Conservation (phyloP, 2,113 vertebrate species). For the Nesoenas mayeri region DNA sequence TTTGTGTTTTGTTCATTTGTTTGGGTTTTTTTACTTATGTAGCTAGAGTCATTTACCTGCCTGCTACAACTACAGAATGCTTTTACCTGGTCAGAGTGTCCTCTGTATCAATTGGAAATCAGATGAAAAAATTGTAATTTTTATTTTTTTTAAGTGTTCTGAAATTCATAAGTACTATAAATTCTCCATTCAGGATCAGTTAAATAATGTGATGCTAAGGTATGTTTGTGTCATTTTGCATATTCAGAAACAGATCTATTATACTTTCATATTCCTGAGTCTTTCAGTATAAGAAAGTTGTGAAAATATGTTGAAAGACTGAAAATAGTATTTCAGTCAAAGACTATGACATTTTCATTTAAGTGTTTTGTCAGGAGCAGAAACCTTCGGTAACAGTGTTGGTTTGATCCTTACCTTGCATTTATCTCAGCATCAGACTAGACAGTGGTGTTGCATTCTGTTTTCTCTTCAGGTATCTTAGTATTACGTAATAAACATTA, state of each 20-base stretch:
- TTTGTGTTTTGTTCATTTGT: neutral
- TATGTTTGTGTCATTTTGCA: neutral
- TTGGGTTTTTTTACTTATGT: neutral
- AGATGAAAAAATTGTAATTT: neutral
- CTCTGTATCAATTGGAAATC: neutral
- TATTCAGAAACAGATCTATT: neutral
- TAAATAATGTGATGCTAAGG: neutral
- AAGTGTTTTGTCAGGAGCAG: neutral
- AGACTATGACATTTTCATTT: neutral
- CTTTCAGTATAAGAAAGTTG: neutral
- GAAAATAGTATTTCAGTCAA: neutral
- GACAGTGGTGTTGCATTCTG: neutral
- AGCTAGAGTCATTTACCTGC: fast-evolving
- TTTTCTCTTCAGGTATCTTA: neutral
- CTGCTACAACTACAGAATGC: neutral
- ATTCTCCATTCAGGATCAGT: neutral
- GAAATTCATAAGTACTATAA: neutral
- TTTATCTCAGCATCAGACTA: neutral
- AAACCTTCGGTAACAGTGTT: neutral
- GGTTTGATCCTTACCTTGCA: neutral
- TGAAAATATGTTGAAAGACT: neutral
- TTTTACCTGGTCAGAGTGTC: neutral
- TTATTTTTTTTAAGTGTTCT: neutral
- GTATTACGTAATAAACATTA: neutral
- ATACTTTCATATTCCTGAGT: neutral